Conservation (phyloP, 2,113 vertebrate genomes). For the Oreochromis niloticus region DNA sequence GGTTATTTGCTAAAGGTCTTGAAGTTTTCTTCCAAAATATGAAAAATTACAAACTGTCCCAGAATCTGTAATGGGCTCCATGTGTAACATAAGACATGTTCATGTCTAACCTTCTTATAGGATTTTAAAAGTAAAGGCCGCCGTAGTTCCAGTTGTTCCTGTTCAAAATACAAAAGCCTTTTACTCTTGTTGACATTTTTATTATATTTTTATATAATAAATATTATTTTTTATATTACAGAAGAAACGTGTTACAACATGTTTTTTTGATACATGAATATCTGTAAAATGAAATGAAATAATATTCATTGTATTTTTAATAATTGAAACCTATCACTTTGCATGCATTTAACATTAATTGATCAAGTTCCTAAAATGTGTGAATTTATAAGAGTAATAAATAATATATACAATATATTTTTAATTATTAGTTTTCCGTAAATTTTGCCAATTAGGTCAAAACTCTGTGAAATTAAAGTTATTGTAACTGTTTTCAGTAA, state of each 20-base stretch:
- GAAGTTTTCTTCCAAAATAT: background rate
- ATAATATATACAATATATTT: background rate
- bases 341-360: background rate
- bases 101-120: background rate
- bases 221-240: background rate
- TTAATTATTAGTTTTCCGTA: background rate
- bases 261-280: background rate
- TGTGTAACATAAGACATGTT: background rate
- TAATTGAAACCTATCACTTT: background rate
- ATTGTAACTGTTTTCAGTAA: background rate
- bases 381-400: background rate
- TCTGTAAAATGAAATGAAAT: too few relatives aligned
- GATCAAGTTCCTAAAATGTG: background rate
- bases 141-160: background rate
- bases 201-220: background rate
- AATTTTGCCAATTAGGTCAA: background rate
- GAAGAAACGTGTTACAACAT: background rate
- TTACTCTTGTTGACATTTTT: background rate
- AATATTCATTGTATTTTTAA: background rate
- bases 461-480: background rate
- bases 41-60: background rate
- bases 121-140: background rate
- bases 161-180: background rate
- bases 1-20: background rate
- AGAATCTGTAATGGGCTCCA: background rate